Conservation (phyloP, 2,888 invertebrate species). For the Drosophila macrothrix region DNA sequence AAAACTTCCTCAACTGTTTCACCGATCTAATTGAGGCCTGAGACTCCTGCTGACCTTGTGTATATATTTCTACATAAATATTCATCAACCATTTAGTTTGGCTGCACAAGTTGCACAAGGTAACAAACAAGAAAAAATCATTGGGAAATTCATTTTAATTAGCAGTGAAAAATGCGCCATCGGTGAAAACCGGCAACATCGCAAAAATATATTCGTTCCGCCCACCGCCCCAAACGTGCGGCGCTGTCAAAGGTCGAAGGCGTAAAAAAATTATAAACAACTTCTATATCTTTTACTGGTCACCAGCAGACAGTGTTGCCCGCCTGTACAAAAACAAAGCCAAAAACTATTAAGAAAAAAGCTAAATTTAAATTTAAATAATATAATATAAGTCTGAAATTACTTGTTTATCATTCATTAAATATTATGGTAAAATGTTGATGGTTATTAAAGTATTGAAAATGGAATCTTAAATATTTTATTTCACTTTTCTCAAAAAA, state of each 20-base stretch:
- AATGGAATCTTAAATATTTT: not conserved
- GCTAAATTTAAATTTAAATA: not conserved
- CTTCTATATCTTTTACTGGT: conserved; percentile 1
- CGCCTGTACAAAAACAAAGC: not conserved
- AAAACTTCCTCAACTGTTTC: conserved; percentile 20
- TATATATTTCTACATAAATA: conserved; percentile 4
- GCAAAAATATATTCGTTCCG: conserved; percentile 31
- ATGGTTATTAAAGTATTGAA: not conserved
- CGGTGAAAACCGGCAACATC: conserved; percentile 53
- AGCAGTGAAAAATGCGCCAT: conserved; percentile 55
- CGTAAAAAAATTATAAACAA: not conserved
- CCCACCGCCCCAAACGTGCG: conserved; percentile 56
- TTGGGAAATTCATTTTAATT: conserved; percentile 72
- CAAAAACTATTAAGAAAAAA: not conserved
- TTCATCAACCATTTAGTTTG: conserved; percentile 28
- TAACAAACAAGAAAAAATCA: conserved; percentile 7
- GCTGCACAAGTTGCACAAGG: conserved; percentile 5
- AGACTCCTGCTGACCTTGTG: conserved; percentile 38
- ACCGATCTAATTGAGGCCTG: conserved; percentile 39
- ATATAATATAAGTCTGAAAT: not conserved
- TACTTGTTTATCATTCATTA: not conserved
- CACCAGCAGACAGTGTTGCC: not conserved
- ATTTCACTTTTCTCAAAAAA: not conserved
- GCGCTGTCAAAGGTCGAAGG: conserved; percentile 1
- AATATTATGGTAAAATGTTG: not conserved